Percentiles rank a stretch among this genome's conserved stretches.
Evolutionary conservation across 2,113 vertebrate genomes (phyloP).

Genomic region (Australoheros scitulus): DNA sequence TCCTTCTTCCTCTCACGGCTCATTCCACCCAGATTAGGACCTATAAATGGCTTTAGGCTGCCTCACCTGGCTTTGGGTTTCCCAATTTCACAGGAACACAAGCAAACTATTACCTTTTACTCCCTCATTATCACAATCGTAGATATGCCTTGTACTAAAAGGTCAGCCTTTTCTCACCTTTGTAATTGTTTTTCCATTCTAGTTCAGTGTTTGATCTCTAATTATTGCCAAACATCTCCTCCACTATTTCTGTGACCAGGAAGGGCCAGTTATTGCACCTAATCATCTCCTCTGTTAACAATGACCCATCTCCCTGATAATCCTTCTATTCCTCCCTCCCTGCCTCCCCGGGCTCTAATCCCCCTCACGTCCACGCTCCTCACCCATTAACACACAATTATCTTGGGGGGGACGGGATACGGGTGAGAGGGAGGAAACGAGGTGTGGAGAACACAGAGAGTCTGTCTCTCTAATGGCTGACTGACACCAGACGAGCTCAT

Average conservation of each 20-base stretch:
- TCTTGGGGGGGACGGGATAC: conserved; percentile 61
- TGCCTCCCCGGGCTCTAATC: conserved; percentile 40
- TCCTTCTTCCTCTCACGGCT: conserved; percentile 73
- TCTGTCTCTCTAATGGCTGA: conserved; percentile 74
- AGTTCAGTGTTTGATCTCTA: conserved; percentile 16
- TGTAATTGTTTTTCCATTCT: background rate
- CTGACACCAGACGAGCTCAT: conserved; percentile 78
- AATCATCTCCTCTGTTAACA: conserved; percentile 70
- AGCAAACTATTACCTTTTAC: conserved; percentile 47
- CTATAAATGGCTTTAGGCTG: conserved; percentile 62
- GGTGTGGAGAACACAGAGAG: conserved; percentile 77
- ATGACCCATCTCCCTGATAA: conserved; percentile 68
- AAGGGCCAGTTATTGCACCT: conserved; percentile 64
- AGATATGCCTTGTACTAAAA: conserved; percentile 8
- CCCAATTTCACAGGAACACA: conserved; percentile 37
- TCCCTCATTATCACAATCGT: conserved; percentile 42
- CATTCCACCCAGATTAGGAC: conserved; percentile 75
- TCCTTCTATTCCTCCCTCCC: conserved; percentile 46
- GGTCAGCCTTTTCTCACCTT: background rate
- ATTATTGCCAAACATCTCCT: conserved; percentile 28
- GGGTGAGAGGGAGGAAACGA: conserved; percentile 72
- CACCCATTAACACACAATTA: conserved; percentile 80
- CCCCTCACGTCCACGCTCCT: conserved; percentile 34
- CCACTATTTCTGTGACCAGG: conserved; percentile 4
- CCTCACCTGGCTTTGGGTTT: conserved; percentile 47